Base-by-base conservation (phyloP, 2,113 vertebrate genomes). In the Ammodytes dubius region DNA sequence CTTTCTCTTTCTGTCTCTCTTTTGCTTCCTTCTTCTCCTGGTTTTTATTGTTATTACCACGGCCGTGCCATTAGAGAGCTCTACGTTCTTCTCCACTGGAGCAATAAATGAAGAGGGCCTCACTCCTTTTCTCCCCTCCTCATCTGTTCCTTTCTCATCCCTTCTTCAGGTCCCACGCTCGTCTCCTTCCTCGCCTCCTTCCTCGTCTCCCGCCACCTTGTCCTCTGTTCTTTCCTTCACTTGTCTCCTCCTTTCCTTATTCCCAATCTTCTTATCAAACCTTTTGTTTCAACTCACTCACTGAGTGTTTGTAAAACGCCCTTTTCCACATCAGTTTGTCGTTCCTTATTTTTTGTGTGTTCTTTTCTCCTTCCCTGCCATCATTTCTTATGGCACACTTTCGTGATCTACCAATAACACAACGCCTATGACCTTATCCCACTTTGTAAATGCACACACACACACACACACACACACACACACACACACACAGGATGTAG, bases 31-130 rank as follows among this genome's bases (percentile, higher is more conserved):
- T 86, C 77, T 91, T 89, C 85, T 88, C 88, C 77, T 84, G 90
- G 77, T 91, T 93, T 93, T 93, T 94, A 94, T 93, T 95, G 94
- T 99, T 99, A 99, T 99, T 98, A 99, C 98, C 97, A 97, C 95
- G 95, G 96, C 96, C 96, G 97, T 95, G 95, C 97, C 97, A 99
- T 99, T 98, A 98, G 97, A 97, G 96, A 94, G 96, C 96, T 97
- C 96, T 95, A 96, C 96, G 98, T 99, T 99, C 98, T 97, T 97
- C 97, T 99, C 99, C 98, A 99, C 88, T 99, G 97, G 97, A 99
- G 98, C 98, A 99, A 97, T 98, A 99, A 99, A 99, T 99, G 98
- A 99, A 99, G 97, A 97, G 96, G 96, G 93, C 89, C 92, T 93
- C 88, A 92, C 92, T 92, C 92, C 88, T 91, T 88, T 90, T 87